Evolutionary conservation across 1,140 invertebrate species (phyloP), one percentile per base, ranked within the genome.

Genomic region (Pseudachorutes palmiensis): DNA sequence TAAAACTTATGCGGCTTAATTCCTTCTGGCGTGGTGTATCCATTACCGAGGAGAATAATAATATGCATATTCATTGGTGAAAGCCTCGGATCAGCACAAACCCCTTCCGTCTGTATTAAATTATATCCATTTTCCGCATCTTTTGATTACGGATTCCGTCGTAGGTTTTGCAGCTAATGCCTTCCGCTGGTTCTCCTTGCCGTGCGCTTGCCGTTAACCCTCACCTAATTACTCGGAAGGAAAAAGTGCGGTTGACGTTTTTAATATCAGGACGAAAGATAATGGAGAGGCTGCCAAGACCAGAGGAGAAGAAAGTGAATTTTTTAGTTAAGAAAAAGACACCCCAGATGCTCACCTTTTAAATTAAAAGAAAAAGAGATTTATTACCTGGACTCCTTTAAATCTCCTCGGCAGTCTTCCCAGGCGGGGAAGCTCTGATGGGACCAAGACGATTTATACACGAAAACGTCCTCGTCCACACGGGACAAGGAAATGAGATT

Each of bases 331-430:
- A 55, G 58, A 60, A 31, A 60, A 60, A 60, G 9, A 32, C 30
- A 60, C 58, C 58, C 58, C 58, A 60, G 58, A 60, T 60, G 58
- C 58, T 60, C 58, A 60, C 58, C 58, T 60, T 60, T 60, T 60
- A 60, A 60, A 60, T 60, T 60, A 60, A 60, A 60, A 60, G 58
- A 60, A 60, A 12, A 28, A 60, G 58, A 60, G 58, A 60, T 60
- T 60, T 60, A 60, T 60, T 60, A 60, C 58, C 26, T 60, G 26
- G n/a, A n/a, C n/a, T n/a, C n/a, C n/a, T n/a, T n/a, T n/a, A n/a
- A n/a, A n/a, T n/a, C n/a, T n/a, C n/a, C n/a, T n/a, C n/a, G n/a
- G n/a, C n/a, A n/a, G n/a, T n/a, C n/a, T n/a, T n/a, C n/a, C n/a
- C n/a, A n/a, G n/a, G n/a, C n/a, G n/a, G n/a, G n/a, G n/a, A n/a